These are phyloP conservation scores for Lepidonotus clava DNA, from an alignment of 2,888 invertebrate species.

Conservation along the genomic window DNA sequence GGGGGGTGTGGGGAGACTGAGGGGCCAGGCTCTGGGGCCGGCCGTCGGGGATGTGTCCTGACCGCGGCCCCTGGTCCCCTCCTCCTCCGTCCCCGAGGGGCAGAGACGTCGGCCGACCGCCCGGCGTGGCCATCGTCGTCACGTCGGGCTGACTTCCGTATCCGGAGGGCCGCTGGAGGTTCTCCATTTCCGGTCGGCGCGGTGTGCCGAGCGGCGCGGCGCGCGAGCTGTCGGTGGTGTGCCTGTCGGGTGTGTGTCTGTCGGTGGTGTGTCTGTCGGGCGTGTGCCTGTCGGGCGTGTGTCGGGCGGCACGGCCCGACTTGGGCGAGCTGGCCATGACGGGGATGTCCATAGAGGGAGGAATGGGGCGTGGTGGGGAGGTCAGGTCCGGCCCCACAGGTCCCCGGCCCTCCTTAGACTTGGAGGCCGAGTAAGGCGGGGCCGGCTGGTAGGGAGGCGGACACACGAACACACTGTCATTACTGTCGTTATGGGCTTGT, in stretches of 20 bases:
- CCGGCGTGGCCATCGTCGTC: neutral
- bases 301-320: neutral
- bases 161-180: constrained; percentile 18
- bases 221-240: too few species aligned
- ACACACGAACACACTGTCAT: constrained; percentile 31
- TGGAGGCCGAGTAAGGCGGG: constrained; percentile 67
- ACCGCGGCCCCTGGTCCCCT: neutral
- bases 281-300: neutral
- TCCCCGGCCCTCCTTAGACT: neutral
- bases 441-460: constrained; percentile 73
- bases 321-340: constrained; percentile 47
- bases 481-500: constrained; percentile 44
- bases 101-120: neutral
- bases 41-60: constrained; percentile 20
- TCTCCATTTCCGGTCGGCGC: constrained; percentile 34
- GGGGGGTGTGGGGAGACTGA: neutral
- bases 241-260: neutral
- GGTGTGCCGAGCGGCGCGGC: neutral
- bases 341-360: constrained; percentile 20
- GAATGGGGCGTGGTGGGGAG: neutral
- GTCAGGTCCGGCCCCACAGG: neutral
- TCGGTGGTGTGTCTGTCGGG: neutral
- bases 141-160: constrained; percentile 28
- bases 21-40: constrained; percentile 6
- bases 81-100: neutral